phyloP scores from a whole-genome alignment of 2,888 invertebrate species.

The Tachystola acroxantha region DNA sequence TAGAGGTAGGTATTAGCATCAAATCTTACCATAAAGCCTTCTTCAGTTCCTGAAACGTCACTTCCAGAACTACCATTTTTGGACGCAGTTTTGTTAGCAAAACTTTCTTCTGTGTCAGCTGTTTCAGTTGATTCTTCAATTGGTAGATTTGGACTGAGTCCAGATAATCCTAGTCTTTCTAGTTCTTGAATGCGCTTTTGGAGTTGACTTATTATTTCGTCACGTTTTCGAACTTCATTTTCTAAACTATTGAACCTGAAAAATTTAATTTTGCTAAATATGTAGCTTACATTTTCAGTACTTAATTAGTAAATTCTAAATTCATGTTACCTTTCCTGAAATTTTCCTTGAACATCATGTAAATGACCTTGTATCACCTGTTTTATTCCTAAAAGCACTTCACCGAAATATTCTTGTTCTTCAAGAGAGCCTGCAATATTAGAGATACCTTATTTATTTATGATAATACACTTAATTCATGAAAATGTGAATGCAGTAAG shows the following conservation, averaged over 20 bases:
- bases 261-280: neutral
- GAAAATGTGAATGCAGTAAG: constrained; percentile 2
- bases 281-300: constrained; percentile 9
- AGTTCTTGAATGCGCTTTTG: constrained; percentile 85
- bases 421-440: constrained; percentile 78
- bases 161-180: constrained; percentile 63
- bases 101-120: constrained; percentile 16
- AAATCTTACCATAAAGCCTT: constrained; percentile 66
- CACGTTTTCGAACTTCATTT: constrained; percentile 87
- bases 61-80: constrained; percentile 67
- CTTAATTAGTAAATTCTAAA: no score
- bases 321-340: constrained; percentile 81
- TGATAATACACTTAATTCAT: constrained; percentile 1
- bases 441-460: constrained; percentile 21
- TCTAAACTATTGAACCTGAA: constrained; percentile 85
- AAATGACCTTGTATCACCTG: constrained; percentile 88
- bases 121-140: constrained; percentile 17
- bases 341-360: constrained; percentile 84
- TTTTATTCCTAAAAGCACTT: constrained; percentile 87
- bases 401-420: constrained; percentile 89
- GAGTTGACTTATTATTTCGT: constrained; percentile 88
- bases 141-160: constrained; percentile 22
- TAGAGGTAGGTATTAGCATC: no score
- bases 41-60: constrained; percentile 59
- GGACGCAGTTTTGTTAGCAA: constrained; percentile 22